Evolutionary conservation across 64 coral and sea anemone species (phyloP), one percentile per base, ranked within the genome.

Genomic region (Pachyseris speciosa): DNA sequence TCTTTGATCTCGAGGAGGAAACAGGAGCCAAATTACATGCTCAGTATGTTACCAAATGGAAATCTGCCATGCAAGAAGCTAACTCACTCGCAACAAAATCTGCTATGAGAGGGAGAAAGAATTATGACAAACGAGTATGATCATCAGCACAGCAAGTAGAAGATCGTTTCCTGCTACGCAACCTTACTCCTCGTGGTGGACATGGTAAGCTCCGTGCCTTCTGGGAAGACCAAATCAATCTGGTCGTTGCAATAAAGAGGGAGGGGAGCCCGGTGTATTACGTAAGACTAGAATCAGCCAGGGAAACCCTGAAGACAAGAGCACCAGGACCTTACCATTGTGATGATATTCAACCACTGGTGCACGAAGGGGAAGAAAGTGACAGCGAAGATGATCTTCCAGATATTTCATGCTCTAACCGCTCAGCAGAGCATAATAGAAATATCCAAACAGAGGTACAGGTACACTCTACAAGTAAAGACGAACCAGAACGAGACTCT

Each of bases 261-360:
- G 86, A 94, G 30, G 69, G 44, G 17, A 94, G 76, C 60, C 86
- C n/a, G 55, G 86, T 84, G 76, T 94, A 89, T 32, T 78, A 94
- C 7, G 85, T 94, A 1, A 89, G 38, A 49, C 41, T 76, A 84
- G 86, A 90, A 79, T 77, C 53, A 60, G 26, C 12, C 74, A 36
- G 12, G 44, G 28, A 78, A 55, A 52, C 30, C 4, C 1, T 78
- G 36, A 61, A 30, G 13, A 11, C 34, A 4, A 83, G 37, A 83
- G 2, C 79, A 64, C 32, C 55, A 83, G 34, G 53, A 83, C 52
- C n/a, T 34, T 19, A 83, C 36, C 53, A n/a, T n/a, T n/a, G n/a
- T n/a, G n/a, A n/a, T n/a, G n/a, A n/a, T n/a, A n/a, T n/a, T n/a
- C n/a, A n/a, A n/a, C n/a, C n/a, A n/a, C n/a, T n/a, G n/a, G n/a